Conservation (phyloP, 2,797 vertebrate species). For the Spinus olivaceus region DNA sequence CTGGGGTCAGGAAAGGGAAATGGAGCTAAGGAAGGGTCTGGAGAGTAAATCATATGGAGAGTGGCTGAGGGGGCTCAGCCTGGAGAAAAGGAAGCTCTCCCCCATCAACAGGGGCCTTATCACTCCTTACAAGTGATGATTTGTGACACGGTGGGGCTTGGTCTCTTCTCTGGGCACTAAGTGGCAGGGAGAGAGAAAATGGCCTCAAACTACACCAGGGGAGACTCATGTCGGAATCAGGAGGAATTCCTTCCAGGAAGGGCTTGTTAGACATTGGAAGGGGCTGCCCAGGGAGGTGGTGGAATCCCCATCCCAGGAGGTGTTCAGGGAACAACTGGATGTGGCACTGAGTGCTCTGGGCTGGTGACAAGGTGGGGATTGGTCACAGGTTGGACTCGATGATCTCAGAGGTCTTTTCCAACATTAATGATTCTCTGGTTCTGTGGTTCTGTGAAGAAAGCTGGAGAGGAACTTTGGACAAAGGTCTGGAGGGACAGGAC, state of each 20-base stretch:
- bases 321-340: not conserved
- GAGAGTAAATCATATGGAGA: not conserved
- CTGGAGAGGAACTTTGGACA: not conserved
- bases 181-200: fast-evolving
- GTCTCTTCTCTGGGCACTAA: not conserved
- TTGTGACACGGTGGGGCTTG: not conserved
- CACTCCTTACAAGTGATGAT: not conserved
- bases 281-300: not conserved
- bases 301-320: not conserved
- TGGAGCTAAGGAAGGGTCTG: not conserved
- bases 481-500: not conserved
- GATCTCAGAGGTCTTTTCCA: not conserved
- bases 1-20: not conserved
- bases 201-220: not conserved
- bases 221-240: not conserved
- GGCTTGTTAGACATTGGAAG: not conserved
- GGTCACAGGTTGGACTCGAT: fast-evolving
- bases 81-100: not conserved
- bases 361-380: not conserved
- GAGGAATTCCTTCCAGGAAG: not conserved
- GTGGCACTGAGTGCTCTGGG: not conserved
- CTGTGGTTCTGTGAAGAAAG: not conserved
- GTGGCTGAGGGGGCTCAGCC: not conserved
- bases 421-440: not conserved
- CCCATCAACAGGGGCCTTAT: not conserved